Conservation (phyloP, 2,797 vertebrate species). For the Phataginus tricuspis region DNA sequence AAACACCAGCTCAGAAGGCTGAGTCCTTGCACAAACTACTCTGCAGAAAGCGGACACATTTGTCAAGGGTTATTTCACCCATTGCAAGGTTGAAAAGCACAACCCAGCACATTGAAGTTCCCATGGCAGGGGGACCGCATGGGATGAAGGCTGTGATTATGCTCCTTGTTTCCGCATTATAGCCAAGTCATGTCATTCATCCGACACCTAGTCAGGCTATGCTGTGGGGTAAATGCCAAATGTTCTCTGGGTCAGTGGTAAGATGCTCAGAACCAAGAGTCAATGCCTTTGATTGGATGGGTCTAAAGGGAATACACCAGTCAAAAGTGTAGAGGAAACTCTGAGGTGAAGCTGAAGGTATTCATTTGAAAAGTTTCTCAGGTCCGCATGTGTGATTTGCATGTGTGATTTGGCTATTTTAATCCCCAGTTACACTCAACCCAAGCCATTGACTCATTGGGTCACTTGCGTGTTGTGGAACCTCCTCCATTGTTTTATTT, state of each 20-base stretch:
- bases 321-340: not conserved
- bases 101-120: not conserved
- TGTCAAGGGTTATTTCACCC: slow-evolving; percentile 2
- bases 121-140: not conserved
- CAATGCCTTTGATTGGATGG: not conserved
- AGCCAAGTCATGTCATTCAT: not conserved
- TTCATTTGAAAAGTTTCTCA: not conserved
- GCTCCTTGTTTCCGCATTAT: not conserved
- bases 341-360: not conserved
- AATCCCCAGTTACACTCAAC: not conserved
- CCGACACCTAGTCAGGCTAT: not conserved
- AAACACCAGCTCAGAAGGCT: not conserved
- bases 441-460: not conserved
- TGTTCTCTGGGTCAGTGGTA: not conserved
- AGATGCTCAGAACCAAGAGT: slow-evolving; percentile 18
- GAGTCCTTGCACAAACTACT: not conserved
- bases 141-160: not conserved
- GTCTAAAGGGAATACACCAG: not conserved
- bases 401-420: not conserved
- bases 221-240: not conserved
- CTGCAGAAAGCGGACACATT: not conserved
- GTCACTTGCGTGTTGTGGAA: not conserved
- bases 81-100: not conserved
- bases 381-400: not conserved
- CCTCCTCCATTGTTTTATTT: not conserved